These are phyloP conservation scores for Pinna nobilis DNA, from an alignment of 1,140 invertebrate species.

Conservation along the genomic window DNA sequence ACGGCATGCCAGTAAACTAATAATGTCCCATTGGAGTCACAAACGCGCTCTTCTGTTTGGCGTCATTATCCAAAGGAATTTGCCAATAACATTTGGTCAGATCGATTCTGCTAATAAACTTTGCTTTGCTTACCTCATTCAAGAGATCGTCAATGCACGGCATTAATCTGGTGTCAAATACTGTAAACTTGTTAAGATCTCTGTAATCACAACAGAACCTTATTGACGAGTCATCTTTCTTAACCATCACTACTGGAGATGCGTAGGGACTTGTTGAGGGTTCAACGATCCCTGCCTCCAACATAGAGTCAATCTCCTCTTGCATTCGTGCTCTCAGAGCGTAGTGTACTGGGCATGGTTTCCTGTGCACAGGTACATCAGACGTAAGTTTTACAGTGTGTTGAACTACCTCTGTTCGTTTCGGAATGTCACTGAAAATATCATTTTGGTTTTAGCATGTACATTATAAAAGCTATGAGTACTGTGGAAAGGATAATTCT, in stretches of 20 bases:
- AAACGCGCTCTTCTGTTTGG: constrained; percentile 45
- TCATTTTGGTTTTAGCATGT: too few species aligned
- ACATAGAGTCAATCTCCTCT: constrained; percentile 67
- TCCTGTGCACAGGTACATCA: constrained; percentile 1
- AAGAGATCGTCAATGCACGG: constrained; percentile 1
- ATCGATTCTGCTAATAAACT: constrained; percentile 75
- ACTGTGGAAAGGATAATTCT: too few species aligned
- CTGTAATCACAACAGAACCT: constrained; percentile 47
- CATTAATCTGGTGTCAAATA: constrained; percentile 26
- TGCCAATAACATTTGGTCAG: constrained; percentile 76
- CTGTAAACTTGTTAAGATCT: constrained; percentile 32
- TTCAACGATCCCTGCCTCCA: constrained; percentile 68
- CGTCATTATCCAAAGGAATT: constrained; percentile 58
- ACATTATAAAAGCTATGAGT: too few species aligned
- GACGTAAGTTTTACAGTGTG: not conserved
- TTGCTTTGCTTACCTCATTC: constrained; percentile 38
- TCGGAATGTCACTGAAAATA: constrained; percentile 4
- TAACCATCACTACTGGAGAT: too few species aligned
- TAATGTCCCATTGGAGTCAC: constrained; percentile 32
- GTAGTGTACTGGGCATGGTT: constrained; percentile 12
- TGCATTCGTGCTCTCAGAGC: constrained; percentile 65
- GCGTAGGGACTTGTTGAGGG: constrained; percentile 53
- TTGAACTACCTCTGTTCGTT: not conserved
- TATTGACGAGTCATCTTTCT: not conserved
- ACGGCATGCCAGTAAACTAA: constrained; percentile 54